These are phyloP conservation scores for Delichon dasypus DNA, from an alignment of 2,797 vertebrate genomes.

Conservation along the genomic window DNA sequence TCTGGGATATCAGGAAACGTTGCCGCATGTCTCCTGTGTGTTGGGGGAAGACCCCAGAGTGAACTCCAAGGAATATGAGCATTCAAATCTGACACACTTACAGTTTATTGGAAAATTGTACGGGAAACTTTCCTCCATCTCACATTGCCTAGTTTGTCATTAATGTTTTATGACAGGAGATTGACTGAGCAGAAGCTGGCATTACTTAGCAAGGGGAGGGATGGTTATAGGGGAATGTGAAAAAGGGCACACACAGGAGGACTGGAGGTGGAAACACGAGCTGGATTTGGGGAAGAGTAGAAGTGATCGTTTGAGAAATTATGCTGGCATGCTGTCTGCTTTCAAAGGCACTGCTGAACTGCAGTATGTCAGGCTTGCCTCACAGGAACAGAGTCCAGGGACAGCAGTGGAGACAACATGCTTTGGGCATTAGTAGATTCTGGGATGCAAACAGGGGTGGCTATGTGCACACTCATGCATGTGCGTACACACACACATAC, in stretches of 20 bases:
- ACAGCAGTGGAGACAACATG: neutral
- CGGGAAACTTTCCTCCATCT: neutral
- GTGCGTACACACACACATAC: too few relatives aligned
- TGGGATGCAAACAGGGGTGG: neutral
- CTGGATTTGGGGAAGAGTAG: neutral
- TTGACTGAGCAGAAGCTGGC: neutral
- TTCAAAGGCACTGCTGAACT: neutral
- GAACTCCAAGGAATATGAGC: neutral
- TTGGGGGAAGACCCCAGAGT: neutral
- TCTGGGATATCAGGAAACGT: neutral
- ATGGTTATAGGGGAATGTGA: neutral
- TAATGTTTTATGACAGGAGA: neutral
- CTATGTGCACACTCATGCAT: rapidly evolving
- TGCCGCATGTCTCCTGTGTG: neutral
- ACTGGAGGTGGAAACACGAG: neutral
- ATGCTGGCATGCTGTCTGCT: neutral
- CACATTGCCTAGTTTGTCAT: neutral
- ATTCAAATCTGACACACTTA: neutral
- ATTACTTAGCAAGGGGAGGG: neutral
- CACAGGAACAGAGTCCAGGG: neutral
- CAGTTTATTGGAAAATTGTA: neutral
- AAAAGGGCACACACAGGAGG: neutral
- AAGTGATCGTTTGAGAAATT: neutral
- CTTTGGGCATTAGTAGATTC: neutral
- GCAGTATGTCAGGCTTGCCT: neutral